Conservation (phyloP, 2,113 vertebrate genomes). For the Salvelinus sp. region DNA sequence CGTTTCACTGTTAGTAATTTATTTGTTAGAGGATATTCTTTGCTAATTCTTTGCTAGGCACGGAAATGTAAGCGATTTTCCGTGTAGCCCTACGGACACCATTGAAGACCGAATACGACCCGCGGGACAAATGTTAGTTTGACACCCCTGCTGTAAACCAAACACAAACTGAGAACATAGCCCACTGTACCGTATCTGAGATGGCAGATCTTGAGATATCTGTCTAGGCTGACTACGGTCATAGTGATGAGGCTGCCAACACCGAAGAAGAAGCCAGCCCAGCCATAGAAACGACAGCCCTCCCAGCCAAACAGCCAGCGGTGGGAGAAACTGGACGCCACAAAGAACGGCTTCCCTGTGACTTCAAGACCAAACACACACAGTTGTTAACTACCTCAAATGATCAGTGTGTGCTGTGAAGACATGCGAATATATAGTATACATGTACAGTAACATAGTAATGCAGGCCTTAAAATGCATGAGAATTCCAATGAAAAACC, state of each 20-base stretch:
- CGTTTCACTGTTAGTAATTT: no score
- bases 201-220: constrained; percentile 95
- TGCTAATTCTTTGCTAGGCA: no score
- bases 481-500: no score
- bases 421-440: not conserved
- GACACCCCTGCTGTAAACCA: not conserved
- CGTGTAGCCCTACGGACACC: no score
- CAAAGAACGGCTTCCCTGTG: constrained; percentile 88
- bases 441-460: not conserved
- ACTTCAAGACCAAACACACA: constrained; percentile 68
- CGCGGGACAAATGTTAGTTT: no score
- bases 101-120: no score
- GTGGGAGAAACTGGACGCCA: constrained; percentile 90
- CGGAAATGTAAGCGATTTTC: no score
- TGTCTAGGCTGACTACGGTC: constrained; percentile 91
- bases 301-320: constrained; percentile 94
- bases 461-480: no score
- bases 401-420: not conserved
- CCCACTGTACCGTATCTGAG: constrained; percentile 82
- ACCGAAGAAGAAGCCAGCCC: constrained; percentile 95
- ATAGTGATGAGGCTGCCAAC: constrained; percentile 93
- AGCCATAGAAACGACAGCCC: constrained; percentile 90
- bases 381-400: not conserved
- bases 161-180: not conserved
- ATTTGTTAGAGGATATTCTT: no score